Conservation (phyloP, 2,888 invertebrate species). For the Orthosia gracilis region DNA sequence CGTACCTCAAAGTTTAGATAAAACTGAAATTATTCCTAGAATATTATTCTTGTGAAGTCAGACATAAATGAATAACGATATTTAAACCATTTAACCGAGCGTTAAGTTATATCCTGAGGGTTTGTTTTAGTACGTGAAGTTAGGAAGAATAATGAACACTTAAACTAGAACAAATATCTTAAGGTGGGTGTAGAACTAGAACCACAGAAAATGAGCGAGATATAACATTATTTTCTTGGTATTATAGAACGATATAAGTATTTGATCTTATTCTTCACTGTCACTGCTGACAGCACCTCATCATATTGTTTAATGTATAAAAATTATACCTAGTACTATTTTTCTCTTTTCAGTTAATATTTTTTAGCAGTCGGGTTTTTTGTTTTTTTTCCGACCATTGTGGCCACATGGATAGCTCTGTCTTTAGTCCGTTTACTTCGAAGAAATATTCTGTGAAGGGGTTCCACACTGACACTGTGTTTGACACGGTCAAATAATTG, state of each 20-base stretch:
- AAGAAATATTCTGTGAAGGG: too few species aligned
- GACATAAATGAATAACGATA: constrained; percentile 39
- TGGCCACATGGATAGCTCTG: too few species aligned
- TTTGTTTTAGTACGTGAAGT: constrained; percentile 23
- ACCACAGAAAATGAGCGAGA: neutral
- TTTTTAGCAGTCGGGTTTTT: too few species aligned
- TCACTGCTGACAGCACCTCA: too few species aligned
- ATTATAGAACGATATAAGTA: neutral
- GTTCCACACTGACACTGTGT: too few species aligned
- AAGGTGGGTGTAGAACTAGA: neutral
- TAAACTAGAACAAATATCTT: neutral
- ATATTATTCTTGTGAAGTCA: constrained; percentile 38
- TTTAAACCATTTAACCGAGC: constrained; percentile 29
- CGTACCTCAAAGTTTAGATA: constrained; percentile 41
- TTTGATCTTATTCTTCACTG: too few species aligned
- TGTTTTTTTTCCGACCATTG: too few species aligned
- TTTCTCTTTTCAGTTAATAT: too few species aligned
- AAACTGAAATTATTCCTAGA: constrained; percentile 31
- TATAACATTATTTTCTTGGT: neutral
- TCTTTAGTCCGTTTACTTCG: too few species aligned
- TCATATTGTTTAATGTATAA: too few species aligned
- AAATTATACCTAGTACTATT: too few species aligned
- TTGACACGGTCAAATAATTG: too few species aligned
- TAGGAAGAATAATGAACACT: constrained; percentile 2
- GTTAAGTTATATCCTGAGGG: constrained; percentile 20